A percentile compares a stretch with the other conserved stretches of the same genome.
phyloP scores from a whole-genome alignment of 2,797 vertebrate genomes.

The Mormyrus proboscirostris region DNA sequence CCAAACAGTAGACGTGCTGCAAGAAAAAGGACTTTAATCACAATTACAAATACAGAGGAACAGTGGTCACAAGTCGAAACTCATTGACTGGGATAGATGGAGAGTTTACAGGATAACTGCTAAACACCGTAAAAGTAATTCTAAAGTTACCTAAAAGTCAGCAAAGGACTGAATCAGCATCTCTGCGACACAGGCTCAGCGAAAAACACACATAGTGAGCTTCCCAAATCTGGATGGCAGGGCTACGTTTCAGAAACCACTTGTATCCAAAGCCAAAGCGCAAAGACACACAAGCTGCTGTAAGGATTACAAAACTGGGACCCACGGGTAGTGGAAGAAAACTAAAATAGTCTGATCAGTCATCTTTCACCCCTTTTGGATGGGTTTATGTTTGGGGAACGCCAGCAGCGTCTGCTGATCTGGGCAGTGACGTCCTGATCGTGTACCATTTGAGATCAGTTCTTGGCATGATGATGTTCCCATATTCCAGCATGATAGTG shows the following conservation, averaged over 20 bases:
- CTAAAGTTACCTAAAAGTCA: background rate
- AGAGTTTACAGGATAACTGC: background rate
- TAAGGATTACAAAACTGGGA: background rate
- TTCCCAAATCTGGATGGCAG: background rate
- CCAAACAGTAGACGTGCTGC: background rate
- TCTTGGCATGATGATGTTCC: background rate
- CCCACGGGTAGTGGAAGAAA: background rate
- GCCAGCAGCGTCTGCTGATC: background rate
- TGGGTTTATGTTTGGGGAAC: background rate
- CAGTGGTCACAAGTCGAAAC: background rate
- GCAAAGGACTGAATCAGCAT: background rate
- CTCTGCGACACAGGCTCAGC: background rate
- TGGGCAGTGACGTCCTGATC: background rate
- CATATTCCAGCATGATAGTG: background rate
- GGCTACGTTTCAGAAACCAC: background rate
- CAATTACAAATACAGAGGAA: conserved; percentile 2
- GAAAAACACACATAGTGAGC: background rate
- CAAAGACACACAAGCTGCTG: background rate
- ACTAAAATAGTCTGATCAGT: background rate
- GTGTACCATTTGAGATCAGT: background rate
- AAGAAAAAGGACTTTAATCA: background rate
- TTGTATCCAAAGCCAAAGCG: background rate
- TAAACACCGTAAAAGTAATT: background rate
- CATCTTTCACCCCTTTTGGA: background rate
- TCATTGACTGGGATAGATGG: background rate